Evolutionary conservation across 2,797 vertebrate genomes (phyloP).

Genomic region (Hybognathus amarus): DNA sequence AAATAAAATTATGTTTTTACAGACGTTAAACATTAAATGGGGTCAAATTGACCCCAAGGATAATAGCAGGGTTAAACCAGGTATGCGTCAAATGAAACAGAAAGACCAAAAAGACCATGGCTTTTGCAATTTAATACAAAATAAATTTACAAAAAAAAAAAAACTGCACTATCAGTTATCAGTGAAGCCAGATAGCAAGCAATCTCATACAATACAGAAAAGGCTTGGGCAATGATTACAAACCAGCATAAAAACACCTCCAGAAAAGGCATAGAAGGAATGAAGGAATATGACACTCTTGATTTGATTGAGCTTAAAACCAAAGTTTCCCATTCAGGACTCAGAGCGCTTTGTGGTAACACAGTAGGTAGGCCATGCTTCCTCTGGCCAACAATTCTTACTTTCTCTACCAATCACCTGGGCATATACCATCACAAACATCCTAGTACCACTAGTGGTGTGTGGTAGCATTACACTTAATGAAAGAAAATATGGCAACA

Average conservation of each 20-base stretch:
- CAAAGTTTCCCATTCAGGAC: no score
- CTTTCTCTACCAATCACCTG: neutral
- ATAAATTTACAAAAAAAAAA: neutral
- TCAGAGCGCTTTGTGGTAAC: neutral
- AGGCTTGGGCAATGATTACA: neutral
- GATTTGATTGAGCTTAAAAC: neutral
- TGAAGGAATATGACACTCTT: no score
- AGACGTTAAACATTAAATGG: no score
- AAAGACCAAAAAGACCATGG: neutral
- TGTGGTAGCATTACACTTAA: neutral
- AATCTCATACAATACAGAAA: neutral
- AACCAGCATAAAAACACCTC: no score
- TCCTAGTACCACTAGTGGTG: neutral
- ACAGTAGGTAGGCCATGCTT: neutral
- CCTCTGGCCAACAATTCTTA: neutral
- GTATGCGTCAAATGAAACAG: neutral
- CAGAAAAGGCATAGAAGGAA: no score
- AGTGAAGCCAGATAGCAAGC: neutral
- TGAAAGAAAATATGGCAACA: neutral
- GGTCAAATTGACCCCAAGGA: no score
- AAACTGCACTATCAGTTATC: neutral
- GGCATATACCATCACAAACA: neutral
- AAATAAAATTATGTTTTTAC: no score
- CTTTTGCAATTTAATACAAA: neutral
- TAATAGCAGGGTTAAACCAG: no score